These are phyloP conservation scores for Andrena hattorfiana DNA, from an alignment of 2,888 invertebrate species.

Conservation along the genomic window DNA sequence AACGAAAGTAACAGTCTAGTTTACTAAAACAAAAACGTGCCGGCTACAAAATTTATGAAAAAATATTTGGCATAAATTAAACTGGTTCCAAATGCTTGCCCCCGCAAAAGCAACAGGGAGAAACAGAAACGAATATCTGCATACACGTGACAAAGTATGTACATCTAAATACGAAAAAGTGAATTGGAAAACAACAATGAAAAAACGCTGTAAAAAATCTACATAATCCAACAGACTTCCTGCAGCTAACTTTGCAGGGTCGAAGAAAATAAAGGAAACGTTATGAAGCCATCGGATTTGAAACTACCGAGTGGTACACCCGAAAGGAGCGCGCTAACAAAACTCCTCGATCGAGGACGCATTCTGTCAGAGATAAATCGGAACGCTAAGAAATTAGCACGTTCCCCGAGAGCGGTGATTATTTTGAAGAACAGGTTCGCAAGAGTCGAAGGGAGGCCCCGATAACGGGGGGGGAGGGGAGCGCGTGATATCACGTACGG, in stretches of 20 bases:
- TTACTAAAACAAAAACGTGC: too few relatives aligned
- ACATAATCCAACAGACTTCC: not conserved
- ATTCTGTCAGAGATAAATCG: not conserved
- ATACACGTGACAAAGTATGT: too few relatives aligned
- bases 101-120: not conserved
- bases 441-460: conserved; percentile 2
- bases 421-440: conserved; percentile 11
- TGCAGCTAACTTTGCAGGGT: not conserved
- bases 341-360: not conserved
- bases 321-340: not conserved
- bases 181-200: not conserved
- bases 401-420: not conserved
- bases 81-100: not conserved
- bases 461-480: not conserved
- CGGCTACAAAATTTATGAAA: not conserved
- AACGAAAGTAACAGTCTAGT: not conserved
- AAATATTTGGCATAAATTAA: not conserved
- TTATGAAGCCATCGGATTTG: not conserved
- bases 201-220: not conserved
- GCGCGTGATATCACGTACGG: conserved; percentile 52
- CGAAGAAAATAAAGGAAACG: not conserved
- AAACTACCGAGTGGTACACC: not conserved
- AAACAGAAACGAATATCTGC: not conserved
- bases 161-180: too few relatives aligned
- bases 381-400: not conserved